A percentile compares a stretch with the other conserved stretches of the same genome.
Conservation (phyloP, 2,113 vertebrate species). For the Verasper variegatus region DNA sequence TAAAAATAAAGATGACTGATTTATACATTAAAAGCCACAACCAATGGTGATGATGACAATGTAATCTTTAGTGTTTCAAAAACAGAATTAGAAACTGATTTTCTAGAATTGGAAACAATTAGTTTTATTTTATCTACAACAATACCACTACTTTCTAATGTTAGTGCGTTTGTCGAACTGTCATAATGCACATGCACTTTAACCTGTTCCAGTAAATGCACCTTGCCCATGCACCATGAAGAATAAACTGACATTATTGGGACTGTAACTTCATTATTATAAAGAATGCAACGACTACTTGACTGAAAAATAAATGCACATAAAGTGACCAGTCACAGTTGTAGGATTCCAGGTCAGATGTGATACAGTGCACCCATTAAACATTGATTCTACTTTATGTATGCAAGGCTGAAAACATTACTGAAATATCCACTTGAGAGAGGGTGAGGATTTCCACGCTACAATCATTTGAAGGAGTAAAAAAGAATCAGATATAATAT, state of each 20-base stretch:
- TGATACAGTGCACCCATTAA: neutral
- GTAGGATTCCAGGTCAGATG: neutral
- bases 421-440: slow-evolving; percentile 29
- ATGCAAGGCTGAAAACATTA: slow-evolving; percentile 19
- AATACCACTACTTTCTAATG: slow-evolving; percentile 3
- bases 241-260: neutral
- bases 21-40: neutral
- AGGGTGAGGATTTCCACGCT: slow-evolving; percentile 16
- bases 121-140: slow-evolving; percentile 7
- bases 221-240: neutral
- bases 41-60: neutral
- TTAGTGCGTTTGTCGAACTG: slow-evolving; percentile 15
- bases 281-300: neutral
- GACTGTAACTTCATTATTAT: neutral
- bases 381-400: slow-evolving; percentile 12
- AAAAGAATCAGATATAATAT: slow-evolving; percentile 43
- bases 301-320: slow-evolving; percentile 2
- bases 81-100: slow-evolving; percentile 16
- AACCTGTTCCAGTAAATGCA: neutral
- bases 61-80: slow-evolving; percentile 1
- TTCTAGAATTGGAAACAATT: slow-evolving; percentile 2
- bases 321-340: neutral
- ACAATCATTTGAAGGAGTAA: slow-evolving; percentile 42
- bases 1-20: neutral
- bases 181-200: neutral